Base-by-base conservation (phyloP, 2,888 invertebrate genomes). In the Erebia palarica region DNA sequence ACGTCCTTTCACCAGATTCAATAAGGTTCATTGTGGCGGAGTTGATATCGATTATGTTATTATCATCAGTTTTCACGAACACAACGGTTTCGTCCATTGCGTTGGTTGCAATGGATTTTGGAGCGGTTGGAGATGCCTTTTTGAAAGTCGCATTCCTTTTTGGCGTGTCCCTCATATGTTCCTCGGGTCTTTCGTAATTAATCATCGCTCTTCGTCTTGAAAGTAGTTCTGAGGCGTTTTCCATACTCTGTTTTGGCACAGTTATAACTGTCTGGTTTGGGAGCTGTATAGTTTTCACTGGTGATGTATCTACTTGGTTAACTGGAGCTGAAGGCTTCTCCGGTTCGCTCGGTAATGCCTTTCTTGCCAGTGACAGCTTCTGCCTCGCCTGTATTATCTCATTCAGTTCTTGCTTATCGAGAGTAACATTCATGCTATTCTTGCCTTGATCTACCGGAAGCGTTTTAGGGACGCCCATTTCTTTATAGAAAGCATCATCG, bases 341-440 rank as follows among this genome's bases (percentile, higher is more conserved):
- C 0, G 88, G 84, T 21, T 92, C 92, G 0, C 78, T 85, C 0
- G 92, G 92, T 65, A 93, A 80, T 0, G 86, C 89, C 78, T 87
- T 90, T 65, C 93, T 84, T 0, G 93, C 93, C 58, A 92, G 73
- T 0, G 92, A 92, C 13, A 93, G 75, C 76, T 93, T 93, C 69
- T 93, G 92, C 11, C 93, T 77, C 18, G 93, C 93, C 75, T 92
- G 93, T 67, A 92, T 92, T 1, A 93, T 93, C 72, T 93, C 93
- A 64, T 92, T 93, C 63, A 93, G 69, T 74, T 93, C 93, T 69
- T 92, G 89, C 73, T 94, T 94, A 44, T 92, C 93, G 1, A 91
- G 73, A 0, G 92, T 93, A 0, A 91, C 87, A 72, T 91, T 93
- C 1, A 92, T 58, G 73, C 90, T 93, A 47, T 86, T 90, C 64